These are phyloP conservation scores for Ascidia mentula DNA, from an alignment of 23 tunicate species.

Conservation along the genomic window DNA sequence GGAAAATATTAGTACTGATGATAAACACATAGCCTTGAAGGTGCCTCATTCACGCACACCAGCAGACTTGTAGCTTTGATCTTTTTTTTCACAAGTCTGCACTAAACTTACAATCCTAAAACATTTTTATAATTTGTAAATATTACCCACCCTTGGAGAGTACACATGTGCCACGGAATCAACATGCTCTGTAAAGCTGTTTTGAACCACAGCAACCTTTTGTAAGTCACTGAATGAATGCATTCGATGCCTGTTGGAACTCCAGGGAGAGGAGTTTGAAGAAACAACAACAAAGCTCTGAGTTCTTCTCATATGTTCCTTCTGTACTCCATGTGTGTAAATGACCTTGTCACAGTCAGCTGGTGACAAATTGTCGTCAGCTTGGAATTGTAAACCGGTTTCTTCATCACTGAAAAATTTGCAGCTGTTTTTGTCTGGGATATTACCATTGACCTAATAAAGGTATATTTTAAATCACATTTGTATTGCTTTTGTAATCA, in stretches of 20 bases:
- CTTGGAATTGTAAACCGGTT: background rate
- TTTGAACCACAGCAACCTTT: background rate
- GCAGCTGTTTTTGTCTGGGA: no score
- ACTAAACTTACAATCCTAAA: no score
- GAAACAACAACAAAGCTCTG: slow-evolving; percentile 39
- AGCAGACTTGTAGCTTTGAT: no score
- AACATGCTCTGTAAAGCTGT: background rate
- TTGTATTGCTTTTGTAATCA: no score
- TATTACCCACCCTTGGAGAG: background rate
- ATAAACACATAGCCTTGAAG: no score
- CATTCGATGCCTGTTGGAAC: background rate
- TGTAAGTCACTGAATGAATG: background rate
- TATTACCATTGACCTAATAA: no score
- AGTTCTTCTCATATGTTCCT: slow-evolving; percentile 32
- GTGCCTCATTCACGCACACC: no score
- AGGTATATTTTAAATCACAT: no score
- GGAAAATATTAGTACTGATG: no score
- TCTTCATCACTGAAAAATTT: background rate
- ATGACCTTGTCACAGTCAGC: slow-evolving; percentile 19
- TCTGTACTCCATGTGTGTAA: slow-evolving; percentile 57
- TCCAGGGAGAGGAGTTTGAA: background rate
- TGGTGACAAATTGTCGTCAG: background rate
- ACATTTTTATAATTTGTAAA: no score
- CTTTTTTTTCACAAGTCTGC: no score
- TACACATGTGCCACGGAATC: background rate